Evolutionary conservation across 2,797 vertebrate species (phyloP).

Genomic region (Chromis chromis): DNA sequence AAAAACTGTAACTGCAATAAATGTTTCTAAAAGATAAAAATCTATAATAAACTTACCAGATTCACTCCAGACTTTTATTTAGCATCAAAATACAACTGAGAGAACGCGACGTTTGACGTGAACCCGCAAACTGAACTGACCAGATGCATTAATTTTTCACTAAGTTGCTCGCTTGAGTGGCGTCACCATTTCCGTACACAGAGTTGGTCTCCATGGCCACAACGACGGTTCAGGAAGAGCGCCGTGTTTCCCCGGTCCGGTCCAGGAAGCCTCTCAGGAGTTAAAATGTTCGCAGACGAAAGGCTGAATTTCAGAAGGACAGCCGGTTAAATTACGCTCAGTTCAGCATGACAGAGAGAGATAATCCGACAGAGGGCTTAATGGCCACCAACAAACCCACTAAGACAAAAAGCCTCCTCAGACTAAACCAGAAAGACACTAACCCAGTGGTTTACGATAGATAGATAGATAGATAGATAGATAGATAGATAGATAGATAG

Average conservation of each 20-base stretch:
- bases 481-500: slow-evolving; percentile 2
- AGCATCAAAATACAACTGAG: neutral
- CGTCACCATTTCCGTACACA: slow-evolving; percentile 73
- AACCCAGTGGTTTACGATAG: neutral
- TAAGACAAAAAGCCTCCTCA: slow-evolving; percentile 62
- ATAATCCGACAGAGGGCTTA: slow-evolving; percentile 69
- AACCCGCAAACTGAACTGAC: slow-evolving; percentile 4
- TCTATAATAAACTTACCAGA: slow-evolving; percentile 49
- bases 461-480: no score
- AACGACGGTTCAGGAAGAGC: slow-evolving; percentile 16
- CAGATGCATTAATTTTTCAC: slow-evolving; percentile 52
- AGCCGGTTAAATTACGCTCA: slow-evolving; percentile 24
- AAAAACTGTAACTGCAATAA: neutral
- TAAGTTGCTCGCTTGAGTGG: slow-evolving; percentile 26
- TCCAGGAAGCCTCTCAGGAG: no score
- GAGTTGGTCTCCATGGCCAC: slow-evolving; percentile 73
- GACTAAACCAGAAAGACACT: slow-evolving; percentile 43
- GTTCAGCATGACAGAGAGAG: slow-evolving; percentile 38
- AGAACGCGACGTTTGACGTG: no score
- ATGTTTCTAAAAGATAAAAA: slow-evolving; percentile 1
- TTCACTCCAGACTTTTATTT: slow-evolving; percentile 8
- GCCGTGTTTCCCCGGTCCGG: slow-evolving; percentile 10
- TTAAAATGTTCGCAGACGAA: neutral
- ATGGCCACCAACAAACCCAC: slow-evolving; percentile 49
- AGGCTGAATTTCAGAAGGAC: neutral